Percentiles rank a stretch among this genome's conserved stretches.
These are phyloP conservation scores for Rhynchopsitta pachyrhyncha DNA, from an alignment of 2,113 vertebrate species.

Conservation along the genomic window DNA sequence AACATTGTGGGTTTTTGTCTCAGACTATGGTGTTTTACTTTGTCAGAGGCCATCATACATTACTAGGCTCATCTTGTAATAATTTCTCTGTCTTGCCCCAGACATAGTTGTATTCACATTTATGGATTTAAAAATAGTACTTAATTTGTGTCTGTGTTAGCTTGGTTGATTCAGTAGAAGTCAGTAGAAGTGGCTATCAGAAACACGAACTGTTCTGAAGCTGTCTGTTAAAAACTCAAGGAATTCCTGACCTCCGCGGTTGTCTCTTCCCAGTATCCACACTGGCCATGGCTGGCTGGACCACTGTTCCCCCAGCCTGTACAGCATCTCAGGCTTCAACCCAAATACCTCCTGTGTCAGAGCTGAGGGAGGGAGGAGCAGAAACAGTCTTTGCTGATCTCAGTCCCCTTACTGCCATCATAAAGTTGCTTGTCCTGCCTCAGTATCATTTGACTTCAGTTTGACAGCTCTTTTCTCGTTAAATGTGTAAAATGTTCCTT, in stretches of 20 bases:
- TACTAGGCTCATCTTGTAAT: neutral
- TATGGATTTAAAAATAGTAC: neutral
- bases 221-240: neutral
- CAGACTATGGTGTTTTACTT: neutral
- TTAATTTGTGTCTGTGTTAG: neutral
- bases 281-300: neutral
- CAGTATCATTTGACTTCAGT: neutral
- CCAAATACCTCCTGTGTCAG: rapidly evolving
- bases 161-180: neutral
- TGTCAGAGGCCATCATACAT: neutral
- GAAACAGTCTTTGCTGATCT: neutral
- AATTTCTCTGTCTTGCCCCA: neutral
- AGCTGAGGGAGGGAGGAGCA: neutral
- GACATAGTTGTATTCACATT: neutral
- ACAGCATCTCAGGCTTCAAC: neutral
- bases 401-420: neutral
- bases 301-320: neutral
- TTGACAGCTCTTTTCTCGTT: neutral
- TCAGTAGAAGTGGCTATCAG: neutral
- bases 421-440: neutral
- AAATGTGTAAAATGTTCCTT: neutral
- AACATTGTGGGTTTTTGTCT: neutral
- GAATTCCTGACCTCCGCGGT: neutral
- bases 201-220: neutral
- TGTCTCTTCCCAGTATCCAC: neutral